Conservation (phyloP, 2,797 vertebrate genomes). For the Coilia nasus region DNA sequence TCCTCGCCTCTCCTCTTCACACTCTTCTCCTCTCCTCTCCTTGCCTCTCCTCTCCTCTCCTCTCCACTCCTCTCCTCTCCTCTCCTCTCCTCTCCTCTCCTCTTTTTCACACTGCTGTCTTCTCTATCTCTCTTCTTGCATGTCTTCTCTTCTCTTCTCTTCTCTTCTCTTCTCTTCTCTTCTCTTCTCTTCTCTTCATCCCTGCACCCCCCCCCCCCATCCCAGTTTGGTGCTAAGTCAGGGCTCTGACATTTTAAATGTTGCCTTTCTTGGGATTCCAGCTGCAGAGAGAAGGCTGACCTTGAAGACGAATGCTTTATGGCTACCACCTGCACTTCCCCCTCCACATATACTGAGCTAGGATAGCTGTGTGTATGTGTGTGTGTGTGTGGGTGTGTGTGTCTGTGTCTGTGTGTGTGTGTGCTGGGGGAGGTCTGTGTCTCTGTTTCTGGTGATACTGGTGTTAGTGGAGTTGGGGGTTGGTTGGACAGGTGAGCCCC, state of each 20-base stretch:
- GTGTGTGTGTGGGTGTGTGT: neutral
- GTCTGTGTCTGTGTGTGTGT: neutral
- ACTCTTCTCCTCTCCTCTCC: conserved; percentile 36
- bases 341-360: conserved; percentile 56
- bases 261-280: conserved; percentile 61
- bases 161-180: no score
- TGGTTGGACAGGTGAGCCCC: conserved; percentile 26
- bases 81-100: conserved; percentile 41
- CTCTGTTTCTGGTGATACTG: neutral
- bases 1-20: conserved; percentile 39
- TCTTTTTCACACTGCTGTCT: no score
- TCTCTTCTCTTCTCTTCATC: no score
- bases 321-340: conserved; percentile 49
- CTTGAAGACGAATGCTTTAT: conserved; percentile 63
- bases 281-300: conserved; percentile 56
- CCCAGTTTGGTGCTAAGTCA: conserved; percentile 62
- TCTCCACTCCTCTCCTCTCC: conserved; percentile 35
- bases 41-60: conserved; percentile 35
- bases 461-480: neutral
- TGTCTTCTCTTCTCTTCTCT: neutral
- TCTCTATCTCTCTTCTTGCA: no score
- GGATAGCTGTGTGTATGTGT: neutral
- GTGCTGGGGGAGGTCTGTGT: neutral
- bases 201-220: conserved; percentile 35
- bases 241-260: conserved; percentile 71